Percentiles rank a stretch among this genome's conserved stretches.
Conservation (phyloP, 2,797 vertebrate species). For the Enteromius paludinosus region DNA sequence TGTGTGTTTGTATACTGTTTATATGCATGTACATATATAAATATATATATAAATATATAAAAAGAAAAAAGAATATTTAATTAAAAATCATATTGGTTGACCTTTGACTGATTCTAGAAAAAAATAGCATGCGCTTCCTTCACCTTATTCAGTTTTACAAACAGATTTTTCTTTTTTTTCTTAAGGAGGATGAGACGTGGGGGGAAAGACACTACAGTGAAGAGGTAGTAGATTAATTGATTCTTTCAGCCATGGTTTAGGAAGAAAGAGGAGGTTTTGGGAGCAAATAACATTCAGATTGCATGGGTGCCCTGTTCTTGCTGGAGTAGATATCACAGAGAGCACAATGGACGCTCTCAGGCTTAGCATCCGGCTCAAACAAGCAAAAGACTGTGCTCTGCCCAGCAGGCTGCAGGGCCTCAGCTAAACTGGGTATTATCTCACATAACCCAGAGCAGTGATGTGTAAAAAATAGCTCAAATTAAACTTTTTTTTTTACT, state of each 20-base stretch:
- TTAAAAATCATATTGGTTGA: neutral
- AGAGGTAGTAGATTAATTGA: constrained; percentile 78
- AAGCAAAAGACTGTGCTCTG: constrained; percentile 32
- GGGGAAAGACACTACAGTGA: constrained; percentile 24
- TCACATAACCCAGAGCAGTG: constrained; percentile 24
- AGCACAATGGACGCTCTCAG: constrained; percentile 73
- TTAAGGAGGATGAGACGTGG: constrained; percentile 1
- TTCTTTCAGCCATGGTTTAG: constrained; percentile 78
- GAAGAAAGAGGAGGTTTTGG: constrained; percentile 78
- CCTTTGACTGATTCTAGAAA: neutral
- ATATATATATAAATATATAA: neutral
- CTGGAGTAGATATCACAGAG: constrained; percentile 77
- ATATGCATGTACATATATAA: too few relatives aligned
- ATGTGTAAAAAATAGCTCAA: constrained; percentile 26
- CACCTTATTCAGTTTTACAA: neutral
- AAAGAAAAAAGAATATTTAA: neutral
- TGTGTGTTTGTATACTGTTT: too few relatives aligned
- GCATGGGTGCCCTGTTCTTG: constrained; percentile 76
- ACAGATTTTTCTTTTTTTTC: neutral
- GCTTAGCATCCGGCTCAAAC: constrained; percentile 61
- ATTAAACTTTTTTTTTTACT: neutral
- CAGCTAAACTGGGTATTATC: constrained; percentile 30
- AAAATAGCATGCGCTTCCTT: neutral
- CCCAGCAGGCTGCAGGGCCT: constrained; percentile 17
- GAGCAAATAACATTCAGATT: constrained; percentile 82